Conservation (phyloP, 2,113 vertebrate genomes). For the Antechinus stuartii region DNA sequence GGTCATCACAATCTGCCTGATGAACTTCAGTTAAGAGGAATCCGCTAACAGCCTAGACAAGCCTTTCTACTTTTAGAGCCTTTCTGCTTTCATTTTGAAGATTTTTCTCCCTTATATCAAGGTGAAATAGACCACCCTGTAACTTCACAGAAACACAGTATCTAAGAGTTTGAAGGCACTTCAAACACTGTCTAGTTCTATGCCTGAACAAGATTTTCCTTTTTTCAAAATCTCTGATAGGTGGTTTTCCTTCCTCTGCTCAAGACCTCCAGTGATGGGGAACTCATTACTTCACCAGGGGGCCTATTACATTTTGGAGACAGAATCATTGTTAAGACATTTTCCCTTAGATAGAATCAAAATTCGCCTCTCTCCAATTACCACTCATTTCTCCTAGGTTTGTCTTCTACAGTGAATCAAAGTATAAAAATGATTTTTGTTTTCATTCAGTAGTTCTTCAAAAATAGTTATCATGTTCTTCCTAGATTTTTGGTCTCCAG, state of each 20-base stretch:
- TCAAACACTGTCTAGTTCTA: background rate
- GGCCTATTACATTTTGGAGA: background rate
- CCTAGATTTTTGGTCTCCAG: background rate
- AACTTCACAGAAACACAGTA: background rate
- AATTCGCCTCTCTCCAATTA: background rate
- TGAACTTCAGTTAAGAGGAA: background rate
- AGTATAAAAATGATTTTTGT: background rate
- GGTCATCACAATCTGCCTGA: background rate
- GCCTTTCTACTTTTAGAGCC: background rate
- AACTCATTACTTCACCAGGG: background rate
- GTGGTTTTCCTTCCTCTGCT: slow-evolving; percentile 1
- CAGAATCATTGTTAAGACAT: background rate
- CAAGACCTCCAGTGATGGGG: background rate
- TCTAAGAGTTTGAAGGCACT: background rate
- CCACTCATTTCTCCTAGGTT: background rate
- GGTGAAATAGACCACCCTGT: slow-evolving; percentile 6
- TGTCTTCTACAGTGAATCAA: background rate
- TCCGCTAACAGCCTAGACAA: background rate
- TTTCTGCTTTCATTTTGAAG: background rate
- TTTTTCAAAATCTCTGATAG: background rate
- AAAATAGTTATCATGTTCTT: background rate
- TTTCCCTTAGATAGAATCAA: background rate
- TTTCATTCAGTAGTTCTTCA: background rate
- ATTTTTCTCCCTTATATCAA: background rate
- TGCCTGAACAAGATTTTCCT: background rate